Evolutionary conservation across 2,888 invertebrate genomes (phyloP).

Genomic region (Amblyjoppa fuscipennis): DNA sequence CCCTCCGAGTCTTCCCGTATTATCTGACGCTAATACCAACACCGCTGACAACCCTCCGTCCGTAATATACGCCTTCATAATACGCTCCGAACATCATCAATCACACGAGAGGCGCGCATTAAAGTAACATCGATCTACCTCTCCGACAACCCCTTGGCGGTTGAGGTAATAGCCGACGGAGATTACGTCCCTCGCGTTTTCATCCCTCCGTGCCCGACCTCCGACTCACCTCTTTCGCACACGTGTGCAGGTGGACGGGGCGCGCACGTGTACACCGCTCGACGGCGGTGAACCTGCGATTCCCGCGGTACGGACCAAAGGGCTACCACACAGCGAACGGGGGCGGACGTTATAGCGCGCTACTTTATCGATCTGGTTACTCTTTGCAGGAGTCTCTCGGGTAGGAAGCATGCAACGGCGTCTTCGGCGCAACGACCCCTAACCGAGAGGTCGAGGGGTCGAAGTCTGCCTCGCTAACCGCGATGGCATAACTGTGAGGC

Average conservation of each 20-base stretch:
- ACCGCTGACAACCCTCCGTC: neutral
- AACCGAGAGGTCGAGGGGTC: constrained; percentile 69
- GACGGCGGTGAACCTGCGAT: neutral
- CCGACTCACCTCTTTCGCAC: neutral
- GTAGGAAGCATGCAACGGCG: constrained; percentile 75
- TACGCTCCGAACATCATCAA: constrained; percentile 54
- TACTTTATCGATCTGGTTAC: constrained; percentile 19
- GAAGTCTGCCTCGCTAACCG: constrained; percentile 63
- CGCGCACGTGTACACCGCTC: neutral
- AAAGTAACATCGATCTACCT: constrained; percentile 63
- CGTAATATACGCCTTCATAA: constrained; percentile 24
- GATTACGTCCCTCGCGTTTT: constrained; percentile 10
- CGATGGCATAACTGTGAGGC: constrained; percentile 51
- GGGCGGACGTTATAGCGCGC: constrained; percentile 10
- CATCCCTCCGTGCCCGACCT: neutral
- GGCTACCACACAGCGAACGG: too few relatives aligned
- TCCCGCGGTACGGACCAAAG: neutral
- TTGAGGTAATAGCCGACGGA: constrained; percentile 39
- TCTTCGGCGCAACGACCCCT: constrained; percentile 77
- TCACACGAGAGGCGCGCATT: constrained; percentile 51
- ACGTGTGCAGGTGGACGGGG: neutral
- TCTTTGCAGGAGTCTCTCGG: constrained; percentile 41
- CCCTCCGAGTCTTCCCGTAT: neutral
- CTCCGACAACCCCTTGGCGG: constrained; percentile 8
- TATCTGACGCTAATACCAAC: constrained; percentile 7